Conservation (phyloP, 1,140 invertebrate genomes). For the Saccostrea glomerata region DNA sequence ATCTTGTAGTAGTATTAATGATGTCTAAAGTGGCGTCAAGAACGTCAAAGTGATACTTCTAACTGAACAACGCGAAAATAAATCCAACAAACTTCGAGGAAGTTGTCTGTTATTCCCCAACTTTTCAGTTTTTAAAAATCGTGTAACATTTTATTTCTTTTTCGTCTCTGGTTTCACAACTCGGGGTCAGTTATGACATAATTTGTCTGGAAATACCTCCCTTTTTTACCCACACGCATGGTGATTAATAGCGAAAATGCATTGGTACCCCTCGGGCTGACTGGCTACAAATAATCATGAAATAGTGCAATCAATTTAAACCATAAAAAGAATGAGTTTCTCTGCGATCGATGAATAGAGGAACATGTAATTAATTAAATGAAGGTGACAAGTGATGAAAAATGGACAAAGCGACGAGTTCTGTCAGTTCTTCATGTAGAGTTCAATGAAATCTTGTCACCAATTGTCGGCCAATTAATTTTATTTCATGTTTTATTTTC, state of each 20-base stretch:
- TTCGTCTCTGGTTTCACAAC: not conserved
- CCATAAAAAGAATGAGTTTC: conserved; percentile 17
- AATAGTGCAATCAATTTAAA: conserved; percentile 18
- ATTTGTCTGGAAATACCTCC: not conserved
- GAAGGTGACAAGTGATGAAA: not conserved
- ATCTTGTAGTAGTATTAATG: not conserved
- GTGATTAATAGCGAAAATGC: conserved; percentile 26
- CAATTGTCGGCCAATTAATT: not conserved
- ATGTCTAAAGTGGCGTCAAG: not conserved
- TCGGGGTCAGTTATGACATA: not conserved
- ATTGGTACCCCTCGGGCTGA: not conserved
- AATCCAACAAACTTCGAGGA: not conserved
- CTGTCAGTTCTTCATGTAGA: not conserved
- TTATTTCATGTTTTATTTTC: conserved; percentile 29
- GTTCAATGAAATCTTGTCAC: conserved; percentile 19
- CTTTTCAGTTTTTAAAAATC: not conserved
- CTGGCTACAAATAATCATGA: conserved; percentile 27
- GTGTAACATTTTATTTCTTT: not conserved
- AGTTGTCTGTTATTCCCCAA: not conserved
- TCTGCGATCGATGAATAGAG: not conserved
- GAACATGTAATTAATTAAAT: conserved; percentile 27
- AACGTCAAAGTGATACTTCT: not conserved
- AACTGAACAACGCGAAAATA: not conserved
- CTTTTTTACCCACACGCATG: not conserved
- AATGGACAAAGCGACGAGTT: not conserved